Base-by-base conservation (phyloP, 2,113 vertebrate species). In the Pantherophis guttatus region DNA sequence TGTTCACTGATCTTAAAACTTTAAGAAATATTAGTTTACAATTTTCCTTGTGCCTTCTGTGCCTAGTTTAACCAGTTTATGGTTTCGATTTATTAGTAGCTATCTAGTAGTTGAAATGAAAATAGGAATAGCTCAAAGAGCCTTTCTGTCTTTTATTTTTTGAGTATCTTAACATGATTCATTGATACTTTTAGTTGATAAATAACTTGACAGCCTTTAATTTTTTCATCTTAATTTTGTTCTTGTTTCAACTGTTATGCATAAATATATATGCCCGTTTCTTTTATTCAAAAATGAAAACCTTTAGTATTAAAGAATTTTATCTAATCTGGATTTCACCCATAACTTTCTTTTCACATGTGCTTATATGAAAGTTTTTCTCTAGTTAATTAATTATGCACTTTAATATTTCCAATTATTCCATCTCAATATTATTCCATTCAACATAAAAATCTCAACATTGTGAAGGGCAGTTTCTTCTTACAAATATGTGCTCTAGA, bases 391-490 rank as follows among this genome's bases (percentile, higher is more conserved):
- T 54, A 91, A 54, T 29, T 54, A 52, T 54, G 29, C 19, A 23
- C 62, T 75, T 75, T 75, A 53, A 53, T 65, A 75, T 75, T 33
- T 90, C 90, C 90, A 75, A 90, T 75, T 75, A 90, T 90, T 90
- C 89, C 29, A 70, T 50, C 48, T 50, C 48, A 50, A 50, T 4
- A 50, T 50, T 50, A 50, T 50, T 50, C 48, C 6, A 50, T 50
- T 50, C 6, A 50, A 50, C 21, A 75, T 90, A 12, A 53, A 90
- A 75, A 53, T 10, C 26, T 90, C 90, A 19, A 24, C 33, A 53
- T 17, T 75, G 53, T 39, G 75, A 53, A 75, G 26, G 21, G 19
- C 26, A 54, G 39, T 48, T 70, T 33, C 57, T 50, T 90, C 8
- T 29, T 17, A 26, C 8, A 90, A n/a, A 62, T 29, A 39, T 2